Evolutionary conservation across 2,888 invertebrate species (phyloP).

Genomic region (Lysandra coridon): DNA sequence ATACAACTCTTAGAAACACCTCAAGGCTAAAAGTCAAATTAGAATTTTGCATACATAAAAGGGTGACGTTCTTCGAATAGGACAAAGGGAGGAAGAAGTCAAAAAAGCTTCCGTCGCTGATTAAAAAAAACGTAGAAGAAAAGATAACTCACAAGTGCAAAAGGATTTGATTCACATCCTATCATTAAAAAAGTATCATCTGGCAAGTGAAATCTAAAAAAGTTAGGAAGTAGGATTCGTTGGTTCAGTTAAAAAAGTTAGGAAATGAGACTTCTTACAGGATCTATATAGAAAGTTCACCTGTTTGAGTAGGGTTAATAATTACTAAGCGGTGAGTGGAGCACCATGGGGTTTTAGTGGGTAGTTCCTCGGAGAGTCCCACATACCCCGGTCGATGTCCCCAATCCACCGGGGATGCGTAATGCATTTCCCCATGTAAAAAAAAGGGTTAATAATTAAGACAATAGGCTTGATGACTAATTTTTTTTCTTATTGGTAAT

Average conservation of each 20-base stretch:
- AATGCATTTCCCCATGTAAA: too few relatives aligned
- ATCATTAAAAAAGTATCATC: constrained; percentile 1
- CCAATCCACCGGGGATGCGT: too few relatives aligned
- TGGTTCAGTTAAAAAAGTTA: neutral
- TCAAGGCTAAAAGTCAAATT: constrained; percentile 34
- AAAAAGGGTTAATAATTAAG: too few relatives aligned
- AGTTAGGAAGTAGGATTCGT: neutral
- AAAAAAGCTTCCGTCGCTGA: constrained; percentile 57
- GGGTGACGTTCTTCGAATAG: constrained; percentile 61
- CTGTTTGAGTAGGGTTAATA: neutral
- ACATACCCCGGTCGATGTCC: too few relatives aligned
- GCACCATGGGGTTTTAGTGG: too few relatives aligned
- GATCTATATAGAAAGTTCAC: neutral
- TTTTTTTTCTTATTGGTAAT: too few relatives aligned
- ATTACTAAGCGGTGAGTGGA: too few relatives aligned
- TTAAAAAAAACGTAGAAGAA: constrained; percentile 56
- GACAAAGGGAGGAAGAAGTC: constrained; percentile 76
- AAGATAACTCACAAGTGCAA: constrained; percentile 48
- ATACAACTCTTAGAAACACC: neutral
- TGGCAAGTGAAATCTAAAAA: neutral
- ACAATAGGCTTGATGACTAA: too few relatives aligned
- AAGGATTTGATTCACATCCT: constrained; percentile 17
- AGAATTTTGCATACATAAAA: constrained; percentile 54
- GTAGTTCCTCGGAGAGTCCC: too few relatives aligned
- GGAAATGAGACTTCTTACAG: neutral